phyloP scores from a whole-genome alignment of 2,888 invertebrate species.

The Cephus rjabovi region DNA sequence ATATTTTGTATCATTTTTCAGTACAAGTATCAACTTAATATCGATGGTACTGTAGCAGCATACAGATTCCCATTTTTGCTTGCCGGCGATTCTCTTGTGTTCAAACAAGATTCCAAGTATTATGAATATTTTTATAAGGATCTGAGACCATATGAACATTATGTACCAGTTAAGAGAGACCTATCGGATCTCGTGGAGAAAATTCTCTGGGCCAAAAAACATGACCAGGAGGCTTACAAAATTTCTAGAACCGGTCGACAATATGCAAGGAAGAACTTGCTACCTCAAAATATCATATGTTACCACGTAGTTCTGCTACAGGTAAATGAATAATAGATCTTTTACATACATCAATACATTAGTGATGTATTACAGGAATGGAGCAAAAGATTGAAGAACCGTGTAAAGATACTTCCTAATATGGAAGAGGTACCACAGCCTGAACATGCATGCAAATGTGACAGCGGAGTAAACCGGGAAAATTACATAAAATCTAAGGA shows the following conservation, averaged over 20 bases:
- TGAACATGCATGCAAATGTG: slow-evolving; percentile 63
- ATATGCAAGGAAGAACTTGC: slow-evolving; percentile 81
- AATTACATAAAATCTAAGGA: slow-evolving; percentile 52
- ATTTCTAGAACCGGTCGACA: slow-evolving; percentile 77
- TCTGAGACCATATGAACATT: slow-evolving; percentile 83
- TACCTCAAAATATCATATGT: slow-evolving; percentile 88
- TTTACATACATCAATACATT: slow-evolving; percentile 17
- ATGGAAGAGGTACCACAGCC: slow-evolving; percentile 75
- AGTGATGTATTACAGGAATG: slow-evolving; percentile 73
- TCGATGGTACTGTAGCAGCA: slow-evolving; percentile 97
- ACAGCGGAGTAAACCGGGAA: slow-evolving; percentile 37
- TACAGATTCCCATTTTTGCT: slow-evolving; percentile 93
- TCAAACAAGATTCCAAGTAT: slow-evolving; percentile 94
- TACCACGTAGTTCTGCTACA: slow-evolving; percentile 82
- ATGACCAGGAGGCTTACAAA: slow-evolving; percentile 76
- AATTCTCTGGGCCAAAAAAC: slow-evolving; percentile 80
- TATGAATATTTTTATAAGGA: slow-evolving; percentile 93
- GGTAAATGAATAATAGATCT: slow-evolving; percentile 59
- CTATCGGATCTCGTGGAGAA: slow-evolving; percentile 84
- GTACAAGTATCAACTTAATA: slow-evolving; percentile 94
- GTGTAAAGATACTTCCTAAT: slow-evolving; percentile 69
- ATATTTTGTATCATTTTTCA: slow-evolving; percentile 67
- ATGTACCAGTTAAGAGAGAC: slow-evolving; percentile 83
- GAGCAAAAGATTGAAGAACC: slow-evolving; percentile 75
- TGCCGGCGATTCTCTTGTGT: slow-evolving; percentile 86